Evolutionary conservation across 2,888 invertebrate species (phyloP), one percentile per base, ranked within the genome.

Genomic region (Pammene fasciana): DNA sequence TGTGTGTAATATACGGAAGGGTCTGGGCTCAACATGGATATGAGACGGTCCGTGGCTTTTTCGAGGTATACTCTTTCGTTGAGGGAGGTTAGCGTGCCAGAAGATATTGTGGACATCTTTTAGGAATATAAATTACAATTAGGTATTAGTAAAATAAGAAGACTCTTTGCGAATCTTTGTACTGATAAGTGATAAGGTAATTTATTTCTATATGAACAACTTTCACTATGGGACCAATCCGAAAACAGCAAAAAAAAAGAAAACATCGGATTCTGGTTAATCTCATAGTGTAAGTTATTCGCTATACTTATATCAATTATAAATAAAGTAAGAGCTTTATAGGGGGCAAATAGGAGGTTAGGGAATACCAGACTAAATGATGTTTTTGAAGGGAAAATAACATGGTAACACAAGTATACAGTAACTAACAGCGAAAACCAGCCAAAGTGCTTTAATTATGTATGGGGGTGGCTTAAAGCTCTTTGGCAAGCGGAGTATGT

Each of bases 401-500:
- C 7, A 38, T 7, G 38, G 38, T 2, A 9, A 38, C 38, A 38
- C 10, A 41, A 41, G 9, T 10, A 41, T 9, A 41, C 43, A 43
- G 4, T 10, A 50, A 83, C 75, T 87, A 85, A 92, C 92, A 62
- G 92, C 89, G 74, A 90, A 90, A 1, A 92, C 88, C 7, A 92
- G 90, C 92, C 91, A 92, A 0, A 92, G 72, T 1, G 91, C 89
- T 79, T 92, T 92, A 55, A 89, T 81, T 66, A 92, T 89, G 71
- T 91, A 88, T 0, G 84, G 75, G 0, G 92, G 91, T 3, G 87
- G 88, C n/a, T 75, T 82, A 56, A 82, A 82, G 0, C 78, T 71
- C 55, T 75, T 79, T 0, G 90, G 88, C 0, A 87, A 75, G 38
- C 77, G 78, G 52, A 91, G 73, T 6, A 92, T 81, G 50, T 91